These are phyloP conservation scores for Brachionus plicatilis DNA, from an alignment of 1,140 invertebrate species.

Conservation along the genomic window DNA sequence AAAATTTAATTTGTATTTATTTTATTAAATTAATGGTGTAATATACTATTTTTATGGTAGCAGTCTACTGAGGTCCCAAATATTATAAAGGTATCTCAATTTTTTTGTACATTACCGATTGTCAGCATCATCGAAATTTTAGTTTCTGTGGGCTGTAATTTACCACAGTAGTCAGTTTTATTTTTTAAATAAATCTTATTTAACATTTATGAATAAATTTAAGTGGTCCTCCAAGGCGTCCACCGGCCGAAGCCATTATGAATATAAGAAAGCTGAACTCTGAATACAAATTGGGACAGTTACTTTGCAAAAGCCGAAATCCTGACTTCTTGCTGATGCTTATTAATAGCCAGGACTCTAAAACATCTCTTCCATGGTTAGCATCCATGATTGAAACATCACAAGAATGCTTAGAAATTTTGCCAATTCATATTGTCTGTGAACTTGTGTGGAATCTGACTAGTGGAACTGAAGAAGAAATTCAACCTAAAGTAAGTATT, in stretches of 20 bases:
- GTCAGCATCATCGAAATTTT: too few relatives aligned
- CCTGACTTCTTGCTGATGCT: conserved; percentile 88
- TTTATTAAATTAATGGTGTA: too few relatives aligned
- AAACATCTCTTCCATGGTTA: conserved; percentile 83
- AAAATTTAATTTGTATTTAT: too few relatives aligned
- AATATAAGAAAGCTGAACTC: conserved; percentile 73
- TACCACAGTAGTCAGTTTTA: background rate
- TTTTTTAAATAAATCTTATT: conserved; percentile 10
- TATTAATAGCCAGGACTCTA: conserved; percentile 68
- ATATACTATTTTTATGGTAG: too few relatives aligned
- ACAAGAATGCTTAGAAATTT: conserved; percentile 75
- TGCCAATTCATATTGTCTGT: conserved; percentile 90
- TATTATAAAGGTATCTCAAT: too few relatives aligned
- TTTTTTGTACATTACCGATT: too few relatives aligned
- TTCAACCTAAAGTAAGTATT: background rate
- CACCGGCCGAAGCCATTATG: conserved; percentile 70
- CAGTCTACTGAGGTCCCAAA: too few relatives aligned
- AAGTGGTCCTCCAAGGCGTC: conserved; percentile 69
- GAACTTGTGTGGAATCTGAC: conserved; percentile 68
- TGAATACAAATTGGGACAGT: conserved; percentile 74
- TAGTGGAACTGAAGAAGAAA: conserved; percentile 18
- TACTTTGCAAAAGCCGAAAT: conserved; percentile 77
- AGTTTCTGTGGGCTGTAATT: too few relatives aligned
- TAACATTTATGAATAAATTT: conserved; percentile 42
- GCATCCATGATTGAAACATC: conserved; percentile 80